phyloP scores from a whole-genome alignment of 1,140 invertebrate species.

The Papilio polytes region DNA sequence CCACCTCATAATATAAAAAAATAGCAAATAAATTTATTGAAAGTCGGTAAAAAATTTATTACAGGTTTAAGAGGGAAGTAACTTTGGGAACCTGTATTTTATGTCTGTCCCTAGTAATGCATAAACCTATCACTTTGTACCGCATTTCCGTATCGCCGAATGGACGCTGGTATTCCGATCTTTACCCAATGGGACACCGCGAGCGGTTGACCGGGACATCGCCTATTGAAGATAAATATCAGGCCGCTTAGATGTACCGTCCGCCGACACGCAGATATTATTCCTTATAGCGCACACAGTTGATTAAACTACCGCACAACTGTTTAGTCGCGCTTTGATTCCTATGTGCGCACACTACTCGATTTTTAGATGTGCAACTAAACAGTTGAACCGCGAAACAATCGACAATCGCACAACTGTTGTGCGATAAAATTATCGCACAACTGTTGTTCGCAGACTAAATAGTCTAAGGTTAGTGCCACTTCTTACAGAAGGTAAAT shows the following conservation, averaged over 20 bases:
- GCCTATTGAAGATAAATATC: constrained; percentile 62
- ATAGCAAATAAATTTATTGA: background rate
- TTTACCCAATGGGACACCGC: constrained; percentile 55
- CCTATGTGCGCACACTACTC: too few species aligned
- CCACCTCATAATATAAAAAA: too few species aligned
- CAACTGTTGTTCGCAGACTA: too few species aligned
- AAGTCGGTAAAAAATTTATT: background rate
- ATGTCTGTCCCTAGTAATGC: constrained; percentile 42
- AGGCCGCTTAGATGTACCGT: constrained; percentile 43
- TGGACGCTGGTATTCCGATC: constrained; percentile 56
- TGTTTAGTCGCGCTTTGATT: too few species aligned
- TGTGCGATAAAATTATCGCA: too few species aligned
- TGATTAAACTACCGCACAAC: background rate
- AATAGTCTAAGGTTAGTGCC: too few species aligned
- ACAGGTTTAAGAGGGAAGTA: background rate
- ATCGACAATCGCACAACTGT: too few species aligned
- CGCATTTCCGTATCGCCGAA: constrained; percentile 49
- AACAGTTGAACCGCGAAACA: too few species aligned
- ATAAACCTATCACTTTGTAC: constrained; percentile 56
- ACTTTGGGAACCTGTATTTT: background rate
- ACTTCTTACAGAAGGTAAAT: too few species aligned
- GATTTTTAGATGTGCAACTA: too few species aligned
- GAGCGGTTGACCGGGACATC: constrained; percentile 54
- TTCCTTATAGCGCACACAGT: too few species aligned
- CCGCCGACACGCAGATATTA: constrained; percentile 40